Conservation (phyloP, 1,140 invertebrate genomes). For the Proales similis region DNA sequence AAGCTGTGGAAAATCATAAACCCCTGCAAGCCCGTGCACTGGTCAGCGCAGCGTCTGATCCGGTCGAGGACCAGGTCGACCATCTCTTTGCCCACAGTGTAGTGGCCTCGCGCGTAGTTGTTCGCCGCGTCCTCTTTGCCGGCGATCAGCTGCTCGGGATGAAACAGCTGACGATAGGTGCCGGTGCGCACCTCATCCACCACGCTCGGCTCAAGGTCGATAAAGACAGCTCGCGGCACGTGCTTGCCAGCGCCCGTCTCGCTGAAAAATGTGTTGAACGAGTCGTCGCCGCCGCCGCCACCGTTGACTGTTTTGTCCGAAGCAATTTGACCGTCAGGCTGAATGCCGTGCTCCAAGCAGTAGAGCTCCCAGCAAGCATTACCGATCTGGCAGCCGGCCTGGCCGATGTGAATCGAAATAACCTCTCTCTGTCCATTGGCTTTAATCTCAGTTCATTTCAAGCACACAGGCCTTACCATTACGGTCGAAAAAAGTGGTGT, state of each 20-base stretch:
- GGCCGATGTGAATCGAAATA: constrained; percentile 10
- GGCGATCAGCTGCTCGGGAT: constrained; percentile 51
- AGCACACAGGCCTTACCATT: no score
- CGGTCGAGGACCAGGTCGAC: constrained; percentile 65
- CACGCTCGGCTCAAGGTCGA: constrained; percentile 50
- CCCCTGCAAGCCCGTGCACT: constrained; percentile 38
- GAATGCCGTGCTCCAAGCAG: constrained; percentile 9
- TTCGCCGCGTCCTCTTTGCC: constrained; percentile 71
- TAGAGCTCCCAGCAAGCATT: constrained; percentile 30
- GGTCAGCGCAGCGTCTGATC: constrained; percentile 49
- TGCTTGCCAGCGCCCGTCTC: constrained; percentile 51
- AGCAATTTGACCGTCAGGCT: constrained; percentile 41
- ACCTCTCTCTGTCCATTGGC: no score
- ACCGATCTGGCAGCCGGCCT: constrained; percentile 17
- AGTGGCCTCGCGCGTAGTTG: constrained; percentile 60
- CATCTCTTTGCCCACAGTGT: constrained; percentile 39
- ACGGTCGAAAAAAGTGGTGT: no score
- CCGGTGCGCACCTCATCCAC: constrained; percentile 45
- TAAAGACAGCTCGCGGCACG: constrained; percentile 52
- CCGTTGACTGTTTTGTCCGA: background rate
- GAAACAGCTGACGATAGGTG: constrained; percentile 48
- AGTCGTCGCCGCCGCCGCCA: constrained; percentile 29
- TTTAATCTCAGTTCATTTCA: no score
- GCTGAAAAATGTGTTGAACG: constrained; percentile 38
- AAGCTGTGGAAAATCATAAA: constrained; percentile 38